phyloP scores from a whole-genome alignment of 2,888 invertebrate genomes.

The Anarsia innoxiella region DNA sequence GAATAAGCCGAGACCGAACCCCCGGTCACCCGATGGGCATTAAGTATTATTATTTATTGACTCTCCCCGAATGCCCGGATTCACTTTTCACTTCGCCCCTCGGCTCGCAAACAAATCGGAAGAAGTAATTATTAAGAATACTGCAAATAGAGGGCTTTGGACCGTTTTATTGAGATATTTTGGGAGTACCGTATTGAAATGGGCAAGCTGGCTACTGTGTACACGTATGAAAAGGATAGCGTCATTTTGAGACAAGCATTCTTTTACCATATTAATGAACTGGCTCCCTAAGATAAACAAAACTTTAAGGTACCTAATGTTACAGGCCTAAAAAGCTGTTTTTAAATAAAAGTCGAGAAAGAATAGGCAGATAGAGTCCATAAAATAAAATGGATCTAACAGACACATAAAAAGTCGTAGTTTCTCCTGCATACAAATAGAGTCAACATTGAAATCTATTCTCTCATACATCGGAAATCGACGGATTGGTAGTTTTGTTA shows the following conservation, averaged over 20 bases:
- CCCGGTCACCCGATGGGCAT: constrained; percentile 59
- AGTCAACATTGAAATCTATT: constrained; percentile 16
- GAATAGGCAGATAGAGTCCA: too few relatives aligned
- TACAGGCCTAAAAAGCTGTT: too few relatives aligned
- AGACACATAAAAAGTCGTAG: constrained; percentile 6
- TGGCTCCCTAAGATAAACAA: too few relatives aligned
- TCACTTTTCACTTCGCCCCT: constrained; percentile 59
- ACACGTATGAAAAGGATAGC: too few relatives aligned
- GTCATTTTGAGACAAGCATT: too few relatives aligned
- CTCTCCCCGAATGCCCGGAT: constrained; percentile 46
- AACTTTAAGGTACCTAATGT: too few relatives aligned
- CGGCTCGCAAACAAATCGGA: constrained; percentile 65
- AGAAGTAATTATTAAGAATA: constrained; percentile 73
- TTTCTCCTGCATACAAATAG: constrained; percentile 5
- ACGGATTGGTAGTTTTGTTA: constrained; percentile 68
- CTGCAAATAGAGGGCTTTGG: constrained; percentile 58
- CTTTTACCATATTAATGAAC: too few relatives aligned
- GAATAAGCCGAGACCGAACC: constrained; percentile 26
- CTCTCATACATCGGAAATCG: constrained; percentile 38
- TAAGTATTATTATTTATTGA: constrained; percentile 73
- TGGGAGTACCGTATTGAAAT: too few relatives aligned
- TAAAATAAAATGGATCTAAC: too few relatives aligned
- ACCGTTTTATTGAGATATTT: constrained; percentile 45
- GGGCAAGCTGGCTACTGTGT: too few relatives aligned
- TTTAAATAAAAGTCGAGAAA: too few relatives aligned